phyloP scores from a whole-genome alignment of 2,888 invertebrate species.

The Drosophila stalkeri region DNA sequence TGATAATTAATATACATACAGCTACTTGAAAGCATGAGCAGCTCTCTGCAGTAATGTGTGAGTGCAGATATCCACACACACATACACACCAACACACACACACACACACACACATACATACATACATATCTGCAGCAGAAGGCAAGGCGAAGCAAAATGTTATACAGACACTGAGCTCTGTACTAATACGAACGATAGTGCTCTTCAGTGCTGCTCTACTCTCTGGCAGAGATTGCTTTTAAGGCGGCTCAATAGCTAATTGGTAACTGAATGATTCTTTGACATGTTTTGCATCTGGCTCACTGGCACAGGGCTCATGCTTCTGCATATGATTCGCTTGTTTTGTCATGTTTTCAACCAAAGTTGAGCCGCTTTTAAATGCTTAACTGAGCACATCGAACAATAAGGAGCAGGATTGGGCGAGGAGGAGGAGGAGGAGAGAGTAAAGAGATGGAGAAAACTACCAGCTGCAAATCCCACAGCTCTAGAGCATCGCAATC shows the following conservation, averaged over 20 bases:
- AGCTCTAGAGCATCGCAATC: slow-evolving; percentile 8
- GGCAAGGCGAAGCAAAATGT: background rate
- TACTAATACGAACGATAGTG: background rate
- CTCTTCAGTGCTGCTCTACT: background rate
- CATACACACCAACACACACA: no score
- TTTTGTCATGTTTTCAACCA: slow-evolving; percentile 19
- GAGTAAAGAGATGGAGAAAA: background rate
- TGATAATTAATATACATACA: slow-evolving; percentile 6
- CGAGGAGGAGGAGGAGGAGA: background rate
- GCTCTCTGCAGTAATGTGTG: background rate
- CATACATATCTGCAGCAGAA: background rate
- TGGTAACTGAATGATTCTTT: slow-evolving; percentile 14
- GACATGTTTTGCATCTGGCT: slow-evolving; percentile 14
- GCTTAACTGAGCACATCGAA: slow-evolving; percentile 19
- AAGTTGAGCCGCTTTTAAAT: slow-evolving; percentile 48
- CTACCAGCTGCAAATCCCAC: slow-evolving; percentile 40
- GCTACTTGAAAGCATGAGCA: background rate
- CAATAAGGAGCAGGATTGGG: background rate
- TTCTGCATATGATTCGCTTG: slow-evolving; percentile 7
- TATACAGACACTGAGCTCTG: background rate
- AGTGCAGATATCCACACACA: background rate
- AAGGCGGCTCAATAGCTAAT: slow-evolving; percentile 29
- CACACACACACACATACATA: no score
- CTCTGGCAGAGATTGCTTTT: background rate
- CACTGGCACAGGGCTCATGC: slow-evolving; percentile 2